Percentiles rank a stretch among this genome's conserved stretches.
phyloP scores from a whole-genome alignment of 2,888 invertebrate genomes.

The Apodemia mormo region DNA sequence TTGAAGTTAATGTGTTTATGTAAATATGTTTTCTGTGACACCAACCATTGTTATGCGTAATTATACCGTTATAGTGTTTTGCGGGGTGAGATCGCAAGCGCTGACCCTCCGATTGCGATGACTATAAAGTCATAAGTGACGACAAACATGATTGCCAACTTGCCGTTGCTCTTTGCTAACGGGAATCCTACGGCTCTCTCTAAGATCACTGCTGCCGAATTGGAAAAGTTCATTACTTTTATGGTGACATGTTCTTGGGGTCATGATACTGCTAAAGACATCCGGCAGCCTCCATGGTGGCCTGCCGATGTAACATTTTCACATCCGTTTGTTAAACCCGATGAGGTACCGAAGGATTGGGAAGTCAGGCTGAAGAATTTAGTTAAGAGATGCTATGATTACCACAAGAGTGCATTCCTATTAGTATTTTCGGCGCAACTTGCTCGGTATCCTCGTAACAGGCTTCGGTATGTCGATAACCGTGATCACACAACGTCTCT shows the following conservation, averaged over 20 bases:
- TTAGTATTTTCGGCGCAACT: slow-evolving; percentile 87
- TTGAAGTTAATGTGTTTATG: slow-evolving; percentile 46
- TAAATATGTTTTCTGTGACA: slow-evolving; percentile 42
- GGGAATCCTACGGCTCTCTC: slow-evolving; percentile 86
- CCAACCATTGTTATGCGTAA: slow-evolving; percentile 51
- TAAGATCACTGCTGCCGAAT: slow-evolving; percentile 82
- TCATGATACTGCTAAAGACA: slow-evolving; percentile 80
- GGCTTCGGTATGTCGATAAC: slow-evolving; percentile 86
- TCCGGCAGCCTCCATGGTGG: slow-evolving; percentile 87
- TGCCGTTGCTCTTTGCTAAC: slow-evolving; percentile 86
- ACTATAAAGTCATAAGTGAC: slow-evolving; percentile 54
- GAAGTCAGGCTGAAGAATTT: slow-evolving; percentile 83
- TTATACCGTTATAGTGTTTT: slow-evolving; percentile 60
- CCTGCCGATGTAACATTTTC: slow-evolving; percentile 84
- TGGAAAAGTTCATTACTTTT: slow-evolving; percentile 87
- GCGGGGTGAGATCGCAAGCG: slow-evolving; percentile 65
- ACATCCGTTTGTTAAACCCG: slow-evolving; percentile 83
- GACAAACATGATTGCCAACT: slow-evolving; percentile 85
- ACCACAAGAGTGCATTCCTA: slow-evolving; percentile 86
- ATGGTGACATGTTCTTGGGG: slow-evolving; percentile 89
- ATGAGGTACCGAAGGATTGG: slow-evolving; percentile 76
- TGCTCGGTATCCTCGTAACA: slow-evolving; percentile 83
- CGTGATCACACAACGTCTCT: slow-evolving; percentile 88
- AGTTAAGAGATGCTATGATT: slow-evolving; percentile 86
- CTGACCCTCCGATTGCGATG: slow-evolving; percentile 68